Conservation (phyloP, 2,113 vertebrate genomes). For the Climacteris rufus region DNA sequence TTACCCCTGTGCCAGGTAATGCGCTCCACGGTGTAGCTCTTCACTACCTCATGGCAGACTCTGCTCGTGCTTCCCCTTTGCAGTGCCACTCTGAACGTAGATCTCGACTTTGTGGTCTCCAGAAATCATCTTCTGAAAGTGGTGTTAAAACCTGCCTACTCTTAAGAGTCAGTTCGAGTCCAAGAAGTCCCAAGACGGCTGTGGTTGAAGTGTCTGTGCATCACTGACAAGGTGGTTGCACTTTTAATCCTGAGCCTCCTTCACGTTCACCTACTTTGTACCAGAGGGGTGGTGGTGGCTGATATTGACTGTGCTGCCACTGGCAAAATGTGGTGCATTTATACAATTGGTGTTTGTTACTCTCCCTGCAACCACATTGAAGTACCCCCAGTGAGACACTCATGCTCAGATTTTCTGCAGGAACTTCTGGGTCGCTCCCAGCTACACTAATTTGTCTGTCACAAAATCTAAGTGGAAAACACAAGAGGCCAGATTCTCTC, state of each 20-base stretch:
- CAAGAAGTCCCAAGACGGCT: rapidly evolving
- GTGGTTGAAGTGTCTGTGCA: background rate
- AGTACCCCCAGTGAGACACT: background rate
- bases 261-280: background rate
- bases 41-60: background rate
- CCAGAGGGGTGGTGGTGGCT: background rate
- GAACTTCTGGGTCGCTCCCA: background rate
- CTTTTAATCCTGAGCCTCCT: background rate
- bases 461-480: background rate
- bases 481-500: background rate
- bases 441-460: background rate
- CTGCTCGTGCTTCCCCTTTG: background rate
- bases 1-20: background rate
- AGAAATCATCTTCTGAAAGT: background rate
- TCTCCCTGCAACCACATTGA: background rate
- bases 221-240: background rate
- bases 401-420: background rate
- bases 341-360: background rate
- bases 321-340: background rate
- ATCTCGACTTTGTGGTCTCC: background rate
- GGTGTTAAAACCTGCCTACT: background rate
- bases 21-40: background rate
- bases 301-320: background rate
- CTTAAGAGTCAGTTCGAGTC: background rate
- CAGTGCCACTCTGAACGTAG: background rate